Base-by-base conservation (phyloP, 2,888 invertebrate species). In the Tanaodytes sp. region DNA sequence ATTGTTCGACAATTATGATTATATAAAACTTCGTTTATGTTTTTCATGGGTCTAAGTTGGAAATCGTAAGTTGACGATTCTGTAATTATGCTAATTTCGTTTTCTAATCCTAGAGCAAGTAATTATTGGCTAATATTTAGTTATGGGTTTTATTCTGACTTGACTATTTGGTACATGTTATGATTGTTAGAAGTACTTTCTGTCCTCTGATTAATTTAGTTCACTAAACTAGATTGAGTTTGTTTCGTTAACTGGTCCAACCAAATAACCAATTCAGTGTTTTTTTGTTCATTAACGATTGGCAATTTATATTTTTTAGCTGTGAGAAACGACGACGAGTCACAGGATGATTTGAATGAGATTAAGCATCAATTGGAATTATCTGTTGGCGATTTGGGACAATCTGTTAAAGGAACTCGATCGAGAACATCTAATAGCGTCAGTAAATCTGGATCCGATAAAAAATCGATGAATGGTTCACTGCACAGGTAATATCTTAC, bases 311-410 rank as follows among this genome's bases (percentile, higher is more conserved):
- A n/a, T 23, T 23, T 23, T 33, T 3, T 70, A 77, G 80, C 75
- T 78, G 84, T 84, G 62, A 77, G 76, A 71, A 75, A 80, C 45
- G 82, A 83, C 63, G 82, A 82, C n/a, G 83, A 76, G 70, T 79
- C 79, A 8, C 79, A 82, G 49, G 79, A 78, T 86, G 91, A 90
- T 77, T 84, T 91, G 68, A 88, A 89, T 59, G 92, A 91, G 82
- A 89, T 95, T 62, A 92, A 93, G 82, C 90, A 91, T 76, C 92
- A 93, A 72, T 85, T 95, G 48, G 91, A 91, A 79, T 89, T 87
- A 39, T 90, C 90, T 71, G 86, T 91, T 6, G 90, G 90, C 6
- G 93, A 93, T 80, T 87, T 93, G 74, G 88, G 90, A 71, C 88
- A 89, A 76, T 91, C 92, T 83, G 85, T 94, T 66, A 82, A 83